These are phyloP conservation scores for Drosophila bifasciata DNA, from an alignment of 1,140 invertebrate genomes.

Conservation along the genomic window DNA sequence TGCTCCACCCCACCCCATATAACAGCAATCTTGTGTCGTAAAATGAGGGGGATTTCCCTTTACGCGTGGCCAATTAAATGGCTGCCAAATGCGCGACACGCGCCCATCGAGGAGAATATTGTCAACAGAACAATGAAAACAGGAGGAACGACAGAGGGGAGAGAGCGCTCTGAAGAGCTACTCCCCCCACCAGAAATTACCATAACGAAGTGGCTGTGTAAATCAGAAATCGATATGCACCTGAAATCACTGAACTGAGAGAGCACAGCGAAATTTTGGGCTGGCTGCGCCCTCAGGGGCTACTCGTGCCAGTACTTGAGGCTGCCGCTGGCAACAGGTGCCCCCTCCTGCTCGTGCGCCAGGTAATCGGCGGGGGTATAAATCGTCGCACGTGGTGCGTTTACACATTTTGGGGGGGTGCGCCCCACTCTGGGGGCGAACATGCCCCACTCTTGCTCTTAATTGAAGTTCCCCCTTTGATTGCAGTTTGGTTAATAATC, in stretches of 20 bases:
- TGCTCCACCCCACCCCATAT: constrained; percentile 14
- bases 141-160: not conserved
- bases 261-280: constrained; percentile 5
- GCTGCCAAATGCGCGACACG: constrained; percentile 59
- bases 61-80: constrained; percentile 63
- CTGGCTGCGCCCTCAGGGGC: no score
- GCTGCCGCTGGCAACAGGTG: constrained; percentile 45
- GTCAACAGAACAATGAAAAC: constrained; percentile 22
- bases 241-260: constrained; percentile 43
- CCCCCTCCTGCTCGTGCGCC: no score
- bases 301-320: constrained; percentile 56
- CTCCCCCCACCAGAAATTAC: constrained; percentile 39
- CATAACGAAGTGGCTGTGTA: constrained; percentile 62
- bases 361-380: constrained; percentile 46
- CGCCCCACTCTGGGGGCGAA: constrained; percentile 3
- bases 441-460: not conserved
- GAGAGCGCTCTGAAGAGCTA: no score
- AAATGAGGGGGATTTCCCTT: constrained; percentile 35
- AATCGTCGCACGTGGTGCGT: constrained; percentile 62
- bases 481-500: constrained; percentile 11
- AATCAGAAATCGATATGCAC: constrained; percentile 66
- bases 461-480: not conserved
- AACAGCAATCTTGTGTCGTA: constrained; percentile 23
- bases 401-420: not conserved
- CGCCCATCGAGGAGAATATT: constrained; percentile 25